Evolutionary conservation across 2,113 vertebrate genomes (phyloP).

Genomic region (Diphyllodes magnificus): DNA sequence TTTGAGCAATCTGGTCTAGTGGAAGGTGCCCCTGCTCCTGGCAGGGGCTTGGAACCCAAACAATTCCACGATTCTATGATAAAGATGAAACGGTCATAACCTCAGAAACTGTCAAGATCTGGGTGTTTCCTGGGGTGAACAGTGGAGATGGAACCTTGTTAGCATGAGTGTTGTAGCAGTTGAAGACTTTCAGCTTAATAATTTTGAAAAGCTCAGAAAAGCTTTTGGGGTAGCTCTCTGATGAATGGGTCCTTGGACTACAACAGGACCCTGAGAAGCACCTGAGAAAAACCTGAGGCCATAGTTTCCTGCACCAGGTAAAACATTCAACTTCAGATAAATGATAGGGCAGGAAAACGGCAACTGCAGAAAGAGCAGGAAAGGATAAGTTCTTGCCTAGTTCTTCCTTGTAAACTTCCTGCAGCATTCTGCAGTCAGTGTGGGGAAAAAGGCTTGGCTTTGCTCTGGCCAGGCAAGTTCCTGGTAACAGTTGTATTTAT

Average conservation of each 20-base stretch:
- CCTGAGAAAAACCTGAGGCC: not conserved
- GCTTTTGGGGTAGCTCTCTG: not conserved
- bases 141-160: not conserved
- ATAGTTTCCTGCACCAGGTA: not conserved
- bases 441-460: not conserved
- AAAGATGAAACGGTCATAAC: not conserved
- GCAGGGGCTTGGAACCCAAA: not conserved
- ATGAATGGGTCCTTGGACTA: not conserved
- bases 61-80: not conserved
- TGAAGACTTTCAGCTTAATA: not conserved
- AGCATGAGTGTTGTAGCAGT: not conserved
- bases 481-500: not conserved
- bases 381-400: not conserved
- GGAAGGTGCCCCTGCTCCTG: not conserved
- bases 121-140: not conserved
- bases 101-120: not conserved
- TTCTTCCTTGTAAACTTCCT: not conserved
- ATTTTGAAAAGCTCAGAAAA: not conserved
- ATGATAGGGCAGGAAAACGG: not conserved
- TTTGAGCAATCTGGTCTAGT: not conserved
- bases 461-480: not conserved
- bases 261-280: not conserved
- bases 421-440: not conserved
- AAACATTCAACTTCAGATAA: not conserved
- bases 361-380: not conserved